Conservation (phyloP, 1,140 invertebrate genomes). For the Brachionus koreanus region DNA sequence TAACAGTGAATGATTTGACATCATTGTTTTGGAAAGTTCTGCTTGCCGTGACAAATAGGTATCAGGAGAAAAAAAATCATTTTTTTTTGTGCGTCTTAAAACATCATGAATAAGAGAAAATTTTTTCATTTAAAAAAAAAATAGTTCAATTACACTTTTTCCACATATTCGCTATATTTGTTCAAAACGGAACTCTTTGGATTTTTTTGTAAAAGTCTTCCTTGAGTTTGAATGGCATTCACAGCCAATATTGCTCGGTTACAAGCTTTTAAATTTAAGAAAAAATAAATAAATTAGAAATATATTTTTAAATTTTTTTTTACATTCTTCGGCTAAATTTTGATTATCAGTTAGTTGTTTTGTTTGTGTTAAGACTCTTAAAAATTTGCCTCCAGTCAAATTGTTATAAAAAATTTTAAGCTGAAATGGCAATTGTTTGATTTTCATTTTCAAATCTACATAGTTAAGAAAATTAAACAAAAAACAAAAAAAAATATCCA, state of each 20-base stretch:
- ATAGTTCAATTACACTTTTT: neutral
- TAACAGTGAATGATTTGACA: neutral
- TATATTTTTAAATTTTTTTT: neutral
- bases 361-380: constrained; percentile 50
- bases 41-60: neutral
- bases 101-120: neutral
- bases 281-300: neutral
- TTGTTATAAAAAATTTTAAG: constrained; percentile 52
- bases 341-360: constrained; percentile 50
- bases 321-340: constrained; percentile 50
- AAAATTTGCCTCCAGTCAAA: constrained; percentile 49
- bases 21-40: neutral
- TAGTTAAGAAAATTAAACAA: neutral
- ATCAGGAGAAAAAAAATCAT: neutral
- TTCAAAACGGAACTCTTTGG: neutral
- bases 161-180: neutral
- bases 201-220: neutral
- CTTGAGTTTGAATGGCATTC: constrained; percentile 21
- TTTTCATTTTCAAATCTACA: neutral
- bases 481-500: neutral
- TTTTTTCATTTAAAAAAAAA: too few relatives aligned
- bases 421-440: constrained; percentile 49
- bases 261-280: neutral
- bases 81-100: neutral
- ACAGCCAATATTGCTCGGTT: neutral